phyloP scores from a whole-genome alignment of 2,888 invertebrate species.

The Hyalella azteca region DNA sequence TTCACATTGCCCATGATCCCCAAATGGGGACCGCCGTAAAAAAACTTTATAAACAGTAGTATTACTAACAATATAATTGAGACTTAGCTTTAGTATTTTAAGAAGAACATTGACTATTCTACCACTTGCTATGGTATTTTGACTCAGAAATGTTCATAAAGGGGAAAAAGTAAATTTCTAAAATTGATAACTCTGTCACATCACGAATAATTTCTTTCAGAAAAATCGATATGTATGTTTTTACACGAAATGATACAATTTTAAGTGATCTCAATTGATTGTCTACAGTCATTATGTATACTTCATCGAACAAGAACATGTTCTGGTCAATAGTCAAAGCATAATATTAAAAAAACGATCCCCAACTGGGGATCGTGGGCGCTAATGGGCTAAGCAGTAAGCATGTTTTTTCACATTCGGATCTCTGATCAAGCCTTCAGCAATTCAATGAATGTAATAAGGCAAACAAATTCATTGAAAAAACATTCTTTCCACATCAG shows the following conservation, averaged over 20 bases:
- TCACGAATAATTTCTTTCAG: constrained; percentile 16
- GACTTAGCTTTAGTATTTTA: constrained; percentile 4
- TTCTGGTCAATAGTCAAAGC: not conserved
- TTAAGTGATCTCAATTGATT: constrained; percentile 5
- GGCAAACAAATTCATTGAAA: too few relatives aligned
- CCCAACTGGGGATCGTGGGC: too few relatives aligned
- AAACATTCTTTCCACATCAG: too few relatives aligned
- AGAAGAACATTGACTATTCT: constrained; percentile 7
- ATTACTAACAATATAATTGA: constrained; percentile 16
- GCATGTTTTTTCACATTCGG: too few relatives aligned
- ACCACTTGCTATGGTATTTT: constrained; percentile 7
- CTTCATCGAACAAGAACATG: constrained; percentile 6
- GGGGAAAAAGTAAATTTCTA: constrained; percentile 1
- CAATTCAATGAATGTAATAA: too few relatives aligned
- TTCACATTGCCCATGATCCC: constrained; percentile 6
- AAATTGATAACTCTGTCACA: constrained; percentile 16
- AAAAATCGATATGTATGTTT: constrained; percentile 7
- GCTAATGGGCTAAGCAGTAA: too few relatives aligned
- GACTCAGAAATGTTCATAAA: constrained; percentile 6
- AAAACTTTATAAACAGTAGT: not conserved
- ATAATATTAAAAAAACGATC: not conserved
- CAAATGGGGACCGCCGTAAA: constrained; percentile 11
- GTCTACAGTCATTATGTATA: constrained; percentile 12
- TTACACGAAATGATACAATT: not conserved
- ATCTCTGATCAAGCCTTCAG: too few relatives aligned